These are phyloP conservation scores for Aphyosemion australe DNA, from an alignment of 2,113 vertebrate genomes.

Conservation along the genomic window DNA sequence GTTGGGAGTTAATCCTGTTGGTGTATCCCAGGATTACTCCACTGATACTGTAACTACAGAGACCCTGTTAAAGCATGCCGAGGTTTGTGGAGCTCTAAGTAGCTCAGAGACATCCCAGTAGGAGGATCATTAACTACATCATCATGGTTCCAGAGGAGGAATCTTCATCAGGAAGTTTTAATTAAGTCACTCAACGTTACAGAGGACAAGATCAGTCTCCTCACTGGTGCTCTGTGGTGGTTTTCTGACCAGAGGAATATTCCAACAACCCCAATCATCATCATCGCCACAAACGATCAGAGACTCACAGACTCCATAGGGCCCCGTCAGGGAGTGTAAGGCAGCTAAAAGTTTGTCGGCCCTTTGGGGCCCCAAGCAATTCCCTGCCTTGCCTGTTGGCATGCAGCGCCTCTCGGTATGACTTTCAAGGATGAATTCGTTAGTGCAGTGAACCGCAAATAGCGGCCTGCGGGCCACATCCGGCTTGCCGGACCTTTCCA, in stretches of 20 bases:
- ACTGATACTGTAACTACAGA: conserved; percentile 22
- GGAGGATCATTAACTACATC: background rate
- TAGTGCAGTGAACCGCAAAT: too few species aligned
- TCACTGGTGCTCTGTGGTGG: background rate
- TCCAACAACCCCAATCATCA: background rate
- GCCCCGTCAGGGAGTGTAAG: too few species aligned
- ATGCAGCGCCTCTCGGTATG: too few species aligned
- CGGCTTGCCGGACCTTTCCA: too few species aligned
- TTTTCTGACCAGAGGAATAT: background rate
- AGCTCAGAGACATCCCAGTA: conserved; percentile 3
- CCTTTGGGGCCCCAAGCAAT: too few species aligned
- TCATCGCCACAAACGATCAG: too few species aligned
- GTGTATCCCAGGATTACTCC: conserved; percentile 36
- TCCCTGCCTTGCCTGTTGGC: too few species aligned
- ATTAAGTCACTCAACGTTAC: conserved; percentile 18
- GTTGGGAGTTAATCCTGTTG: conserved; percentile 15
- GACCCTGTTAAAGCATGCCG: conserved; percentile 5
- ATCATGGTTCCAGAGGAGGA: conserved; percentile 6
- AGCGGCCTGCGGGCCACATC: too few species aligned
- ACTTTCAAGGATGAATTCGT: too few species aligned
- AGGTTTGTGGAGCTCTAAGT: too few species aligned
- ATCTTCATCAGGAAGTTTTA: conserved; percentile 7
- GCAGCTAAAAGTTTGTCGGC: too few species aligned
- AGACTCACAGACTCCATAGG: too few species aligned
- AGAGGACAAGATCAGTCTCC: background rate